These are phyloP conservation scores for Enteromius argenteus DNA, from an alignment of 2,797 vertebrate genomes.

Conservation along the genomic window DNA sequence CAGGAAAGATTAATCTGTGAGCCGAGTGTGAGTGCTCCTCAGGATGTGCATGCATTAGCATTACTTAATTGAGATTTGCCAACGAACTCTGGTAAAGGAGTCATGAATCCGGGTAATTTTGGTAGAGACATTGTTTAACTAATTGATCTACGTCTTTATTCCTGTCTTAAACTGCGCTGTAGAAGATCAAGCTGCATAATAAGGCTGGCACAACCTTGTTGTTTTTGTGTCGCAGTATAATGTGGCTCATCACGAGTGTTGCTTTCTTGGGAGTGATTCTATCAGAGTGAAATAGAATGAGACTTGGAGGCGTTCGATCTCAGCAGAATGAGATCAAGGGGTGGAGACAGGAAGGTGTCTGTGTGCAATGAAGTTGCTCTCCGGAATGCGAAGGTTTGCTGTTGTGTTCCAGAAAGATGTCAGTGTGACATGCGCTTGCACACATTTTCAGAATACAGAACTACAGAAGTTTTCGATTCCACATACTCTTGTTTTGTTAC, in stretches of 20 bases:
- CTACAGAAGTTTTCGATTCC: background rate
- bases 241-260: background rate
- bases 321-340: slow-evolving; percentile 33
- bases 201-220: background rate
- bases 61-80: slow-evolving; percentile 21
- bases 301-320: slow-evolving; percentile 14
- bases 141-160: slow-evolving; percentile 20
- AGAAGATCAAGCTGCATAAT: slow-evolving; percentile 29
- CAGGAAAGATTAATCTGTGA: slow-evolving; percentile 37
- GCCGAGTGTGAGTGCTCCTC: background rate
- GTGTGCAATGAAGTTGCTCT: slow-evolving; percentile 16
- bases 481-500: background rate
- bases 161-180: background rate
- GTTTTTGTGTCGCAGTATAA: background rate
- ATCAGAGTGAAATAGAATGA: slow-evolving; percentile 38
- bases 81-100: background rate
- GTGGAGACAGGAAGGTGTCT: slow-evolving; percentile 21
- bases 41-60: slow-evolving; percentile 16
- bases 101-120: slow-evolving; percentile 11
- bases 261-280: slow-evolving; percentile 26
- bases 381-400: background rate
- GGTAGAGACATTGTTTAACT: slow-evolving; percentile 14
- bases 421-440: background rate
- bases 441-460: background rate
- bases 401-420: slow-evolving; percentile 3